Percentiles rank a stretch among this genome's conserved stretches.
phyloP scores from a whole-genome alignment of 2,888 invertebrate species.

The Pardosa pseudoannulata region DNA sequence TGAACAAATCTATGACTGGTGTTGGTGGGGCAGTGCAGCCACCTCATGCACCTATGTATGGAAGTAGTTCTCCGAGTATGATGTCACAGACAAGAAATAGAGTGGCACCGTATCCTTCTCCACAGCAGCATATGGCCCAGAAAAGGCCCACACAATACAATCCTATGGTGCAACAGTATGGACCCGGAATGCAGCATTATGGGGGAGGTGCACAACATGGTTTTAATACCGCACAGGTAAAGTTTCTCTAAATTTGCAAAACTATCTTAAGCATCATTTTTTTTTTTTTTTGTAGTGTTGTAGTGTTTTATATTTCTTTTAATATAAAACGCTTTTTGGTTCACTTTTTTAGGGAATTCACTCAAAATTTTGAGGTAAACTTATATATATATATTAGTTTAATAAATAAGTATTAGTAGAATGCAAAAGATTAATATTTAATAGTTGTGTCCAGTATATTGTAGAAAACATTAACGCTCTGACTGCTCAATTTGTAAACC shows the following conservation, averaged over 20 bases:
- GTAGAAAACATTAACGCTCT: no score
- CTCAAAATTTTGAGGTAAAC: no score
- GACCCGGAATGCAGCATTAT: conserved; percentile 73
- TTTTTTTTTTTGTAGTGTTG: background rate
- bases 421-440: no score
- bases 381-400: no score
- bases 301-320: background rate
- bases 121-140: conserved; percentile 79
- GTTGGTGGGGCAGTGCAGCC: conserved; percentile 63
- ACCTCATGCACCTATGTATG: conserved; percentile 62
- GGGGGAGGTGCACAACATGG: conserved; percentile 53
- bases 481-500: no score
- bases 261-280: background rate
- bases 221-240: conserved; percentile 68
- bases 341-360: no score
- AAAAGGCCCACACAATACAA: conserved; percentile 75
- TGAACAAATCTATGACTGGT: conserved; percentile 71
- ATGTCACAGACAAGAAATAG: conserved; percentile 53
- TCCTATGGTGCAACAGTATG: conserved; percentile 74
- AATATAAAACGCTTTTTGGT: background rate
- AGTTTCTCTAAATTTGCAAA: background rate
- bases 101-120: conserved; percentile 75
- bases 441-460: no score
- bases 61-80: conserved; percentile 53
- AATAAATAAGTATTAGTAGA: no score